A percentile compares a stretch with the other conserved stretches of the same genome.
These are phyloP conservation scores for Andrena marginata DNA, from an alignment of 2,888 invertebrate species.

Conservation along the genomic window DNA sequence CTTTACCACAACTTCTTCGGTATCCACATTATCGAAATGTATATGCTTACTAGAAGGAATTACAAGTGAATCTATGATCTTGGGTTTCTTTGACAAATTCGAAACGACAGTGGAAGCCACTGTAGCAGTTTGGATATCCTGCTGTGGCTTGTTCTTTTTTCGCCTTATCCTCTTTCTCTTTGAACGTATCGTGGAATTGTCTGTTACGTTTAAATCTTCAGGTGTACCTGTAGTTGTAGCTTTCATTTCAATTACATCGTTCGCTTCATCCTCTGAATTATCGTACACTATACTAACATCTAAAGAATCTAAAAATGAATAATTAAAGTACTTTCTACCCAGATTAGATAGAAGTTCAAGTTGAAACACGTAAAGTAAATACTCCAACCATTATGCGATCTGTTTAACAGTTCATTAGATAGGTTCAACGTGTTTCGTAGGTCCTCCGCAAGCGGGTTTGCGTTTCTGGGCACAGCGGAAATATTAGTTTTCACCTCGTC, in stretches of 20 bases:
- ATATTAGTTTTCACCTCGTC: slow-evolving; percentile 21
- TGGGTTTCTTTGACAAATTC: slow-evolving; percentile 71
- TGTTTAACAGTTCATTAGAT: not conserved
- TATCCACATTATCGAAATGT: slow-evolving; percentile 70
- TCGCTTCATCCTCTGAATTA: slow-evolving; percentile 57
- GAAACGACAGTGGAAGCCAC: not conserved
- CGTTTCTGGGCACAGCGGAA: not conserved
- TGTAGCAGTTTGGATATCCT: not conserved
- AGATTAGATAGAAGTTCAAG: not conserved
- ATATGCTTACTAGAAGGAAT: slow-evolving; percentile 78
- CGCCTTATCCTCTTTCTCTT: slow-evolving; percentile 73
- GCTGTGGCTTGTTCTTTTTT: slow-evolving; percentile 52
- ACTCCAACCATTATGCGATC: not conserved
- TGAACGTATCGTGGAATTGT: not conserved
- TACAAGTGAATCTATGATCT: slow-evolving; percentile 67
- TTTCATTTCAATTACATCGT: slow-evolving; percentile 55
- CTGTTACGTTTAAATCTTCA: slow-evolving; percentile 46
- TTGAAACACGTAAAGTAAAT: not conserved
- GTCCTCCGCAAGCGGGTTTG: not conserved
- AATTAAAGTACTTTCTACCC: not conserved
- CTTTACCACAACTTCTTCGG: slow-evolving; percentile 44
- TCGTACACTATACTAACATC: slow-evolving; percentile 50
- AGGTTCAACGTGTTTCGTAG: not conserved
- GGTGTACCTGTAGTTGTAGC: slow-evolving; percentile 49
- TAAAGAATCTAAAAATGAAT: slow-evolving; percentile 19